Base-by-base conservation (phyloP, 2,888 invertebrate genomes). In the Abrostola tripartita region DNA sequence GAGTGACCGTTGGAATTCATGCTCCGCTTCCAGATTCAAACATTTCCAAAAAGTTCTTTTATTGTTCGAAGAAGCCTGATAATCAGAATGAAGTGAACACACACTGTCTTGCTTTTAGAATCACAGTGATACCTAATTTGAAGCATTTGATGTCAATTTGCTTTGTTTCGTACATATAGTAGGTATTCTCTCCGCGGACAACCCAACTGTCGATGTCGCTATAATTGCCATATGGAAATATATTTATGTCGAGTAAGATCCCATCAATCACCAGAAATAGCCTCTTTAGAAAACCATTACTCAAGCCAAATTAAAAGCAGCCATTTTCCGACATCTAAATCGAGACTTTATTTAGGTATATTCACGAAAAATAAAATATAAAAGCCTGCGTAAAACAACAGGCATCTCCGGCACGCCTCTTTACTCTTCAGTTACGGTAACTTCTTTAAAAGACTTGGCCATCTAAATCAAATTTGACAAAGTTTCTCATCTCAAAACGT, bases 401-500 rank as follows among this genome's bases (percentile, higher is more conserved):
- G 47, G 42, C 58, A 42, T 60, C 37, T 53, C 35, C 12, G 42
- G 37, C 57, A 37, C 47, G 42, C 35, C 54, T 49, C 52, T 60
- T 61, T 24, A 24, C 8, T 24, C 24, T 44, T 14, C 44, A 50
- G 51, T 50, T 42, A 50, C 56, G 50, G 61, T 56, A 61, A 73
- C 67, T 65, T 51, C 35, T 53, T 59, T 57, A 61, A 76, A 76
- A 65, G 61, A 76, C 67, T 76, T 62, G 51, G 50, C 44, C 53
- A 53, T 47, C 38, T 11, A 75, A 78, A 77, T 77, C 70, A 62
- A 78, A 77, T 75, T 77, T 78, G 65, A 53, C 67, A 68, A 77
- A 75, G 70, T 75, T 73, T 65, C 63, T 11, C 63, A 56, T 61
- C 70, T 57, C 37, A 65, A 64, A 75, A 61, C 70, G 70, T 60